These are phyloP conservation scores for Ammospiza caudacuta DNA, from an alignment of 2,113 vertebrate genomes.

Conservation along the genomic window DNA sequence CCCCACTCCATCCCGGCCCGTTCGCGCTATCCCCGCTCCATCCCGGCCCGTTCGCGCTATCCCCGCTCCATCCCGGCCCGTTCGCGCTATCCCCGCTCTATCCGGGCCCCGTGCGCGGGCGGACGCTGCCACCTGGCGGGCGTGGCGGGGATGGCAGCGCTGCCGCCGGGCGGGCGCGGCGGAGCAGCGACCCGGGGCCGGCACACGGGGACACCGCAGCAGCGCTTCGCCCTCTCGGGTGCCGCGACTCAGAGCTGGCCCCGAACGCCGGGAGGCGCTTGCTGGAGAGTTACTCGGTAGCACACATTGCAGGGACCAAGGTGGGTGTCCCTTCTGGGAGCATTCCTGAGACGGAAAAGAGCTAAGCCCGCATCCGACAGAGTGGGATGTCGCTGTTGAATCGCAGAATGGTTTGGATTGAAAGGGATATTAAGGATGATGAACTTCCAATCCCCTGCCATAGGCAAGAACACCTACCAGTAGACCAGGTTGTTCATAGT, in stretches of 20 bases:
- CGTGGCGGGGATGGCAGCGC: not conserved
- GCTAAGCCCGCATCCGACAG: accelerated
- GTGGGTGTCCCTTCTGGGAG: not conserved
- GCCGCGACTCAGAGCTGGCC: not conserved
- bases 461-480: not conserved
- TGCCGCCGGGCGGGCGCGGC: too few species aligned
- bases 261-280: accelerated
- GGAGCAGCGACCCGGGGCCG: accelerated
- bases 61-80: too few species aligned
- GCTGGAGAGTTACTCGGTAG: not conserved
- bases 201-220: accelerated
- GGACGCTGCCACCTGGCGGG: conserved; percentile 28
- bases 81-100: too few species aligned
- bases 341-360: not conserved
- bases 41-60: too few species aligned
- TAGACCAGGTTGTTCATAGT: not conserved
- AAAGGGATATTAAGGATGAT: not conserved
- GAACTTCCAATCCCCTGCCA: not conserved
- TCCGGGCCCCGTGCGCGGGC: not conserved
- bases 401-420: not conserved
- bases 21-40: too few species aligned
- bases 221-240: accelerated
- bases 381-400: not conserved
- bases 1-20: too few species aligned
- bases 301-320: not conserved